phyloP scores from a whole-genome alignment of 2,797 vertebrate species.

The Eulemur albifrons region DNA sequence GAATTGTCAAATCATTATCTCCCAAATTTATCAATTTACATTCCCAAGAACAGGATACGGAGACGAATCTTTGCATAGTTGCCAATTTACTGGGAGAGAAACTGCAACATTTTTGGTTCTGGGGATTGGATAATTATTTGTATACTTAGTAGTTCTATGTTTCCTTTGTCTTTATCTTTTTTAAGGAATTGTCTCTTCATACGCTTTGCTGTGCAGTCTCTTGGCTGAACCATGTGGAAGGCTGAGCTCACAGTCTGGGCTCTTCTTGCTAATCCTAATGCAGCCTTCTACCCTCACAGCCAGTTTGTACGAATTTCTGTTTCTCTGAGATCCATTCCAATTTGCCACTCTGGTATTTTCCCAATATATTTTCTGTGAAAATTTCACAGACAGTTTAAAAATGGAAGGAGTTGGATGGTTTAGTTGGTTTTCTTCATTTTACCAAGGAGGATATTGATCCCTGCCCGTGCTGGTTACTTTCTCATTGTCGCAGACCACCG shows the following conservation, averaged over 20 bases:
- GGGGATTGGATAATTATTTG: not conserved
- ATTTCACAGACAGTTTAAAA: not conserved
- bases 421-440: not conserved
- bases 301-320: not conserved
- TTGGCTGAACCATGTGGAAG: fast-evolving
- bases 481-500: not conserved
- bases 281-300: not conserved
- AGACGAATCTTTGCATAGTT: not conserved
- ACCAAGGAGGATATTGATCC: not conserved
- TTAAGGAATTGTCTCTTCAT: not conserved
- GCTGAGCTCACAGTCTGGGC: not conserved
- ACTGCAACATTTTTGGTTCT: not conserved
- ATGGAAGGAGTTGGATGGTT: not conserved
- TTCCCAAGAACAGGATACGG: not conserved
- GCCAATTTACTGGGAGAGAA: not conserved
- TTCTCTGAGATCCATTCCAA: not conserved
- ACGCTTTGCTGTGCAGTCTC: not conserved
- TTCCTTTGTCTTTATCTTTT: not conserved
- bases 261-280: not conserved
- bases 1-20: not conserved
- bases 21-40: not conserved
- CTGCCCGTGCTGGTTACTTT: not conserved
- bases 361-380: not conserved
- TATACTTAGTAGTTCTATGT: not conserved
- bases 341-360: not conserved